A percentile compares a stretch with the other conserved stretches of the same genome.
These are phyloP conservation scores for Ciconia boyciana DNA, from an alignment of 2,113 vertebrate genomes.

Conservation along the genomic window DNA sequence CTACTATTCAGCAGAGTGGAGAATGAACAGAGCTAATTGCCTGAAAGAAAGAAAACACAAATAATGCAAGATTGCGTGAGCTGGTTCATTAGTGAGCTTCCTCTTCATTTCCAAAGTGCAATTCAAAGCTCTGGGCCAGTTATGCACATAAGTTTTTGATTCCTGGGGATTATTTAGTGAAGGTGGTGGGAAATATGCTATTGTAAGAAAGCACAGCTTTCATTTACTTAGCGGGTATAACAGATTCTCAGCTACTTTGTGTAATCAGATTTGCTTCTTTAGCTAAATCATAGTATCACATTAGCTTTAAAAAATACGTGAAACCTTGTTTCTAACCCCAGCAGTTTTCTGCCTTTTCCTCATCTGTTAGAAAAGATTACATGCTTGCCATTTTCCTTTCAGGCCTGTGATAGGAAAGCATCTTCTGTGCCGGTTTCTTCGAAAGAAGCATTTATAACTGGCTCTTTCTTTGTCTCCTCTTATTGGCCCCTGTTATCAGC, in stretches of 20 bases:
- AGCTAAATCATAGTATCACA: neutral
- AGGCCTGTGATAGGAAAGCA: neutral
- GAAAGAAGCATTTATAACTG: neutral
- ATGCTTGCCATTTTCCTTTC: neutral
- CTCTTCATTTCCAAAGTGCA: neutral
- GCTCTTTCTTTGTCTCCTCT: neutral
- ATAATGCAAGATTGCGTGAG: neutral
- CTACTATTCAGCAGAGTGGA: neutral
- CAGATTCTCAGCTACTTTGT: constrained; percentile 7
- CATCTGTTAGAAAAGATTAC: neutral
- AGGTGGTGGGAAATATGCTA: neutral
- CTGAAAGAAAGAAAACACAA: neutral
- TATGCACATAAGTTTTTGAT: neutral
- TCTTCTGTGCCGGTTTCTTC: neutral
- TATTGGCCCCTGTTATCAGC: neutral
- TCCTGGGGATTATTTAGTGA: neutral
- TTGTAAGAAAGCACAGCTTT: constrained; percentile 16
- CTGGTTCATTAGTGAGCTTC: neutral
- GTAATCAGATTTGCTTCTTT: constrained; percentile 35
- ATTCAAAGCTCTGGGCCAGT: neutral
- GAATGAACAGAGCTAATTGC: neutral
- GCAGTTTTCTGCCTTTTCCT: neutral
- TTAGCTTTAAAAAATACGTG: neutral
- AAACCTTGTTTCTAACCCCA: neutral
- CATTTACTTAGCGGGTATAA: neutral